Conservation (phyloP, 1,140 invertebrate genomes). For the Tetramorium parvispinum region DNA sequence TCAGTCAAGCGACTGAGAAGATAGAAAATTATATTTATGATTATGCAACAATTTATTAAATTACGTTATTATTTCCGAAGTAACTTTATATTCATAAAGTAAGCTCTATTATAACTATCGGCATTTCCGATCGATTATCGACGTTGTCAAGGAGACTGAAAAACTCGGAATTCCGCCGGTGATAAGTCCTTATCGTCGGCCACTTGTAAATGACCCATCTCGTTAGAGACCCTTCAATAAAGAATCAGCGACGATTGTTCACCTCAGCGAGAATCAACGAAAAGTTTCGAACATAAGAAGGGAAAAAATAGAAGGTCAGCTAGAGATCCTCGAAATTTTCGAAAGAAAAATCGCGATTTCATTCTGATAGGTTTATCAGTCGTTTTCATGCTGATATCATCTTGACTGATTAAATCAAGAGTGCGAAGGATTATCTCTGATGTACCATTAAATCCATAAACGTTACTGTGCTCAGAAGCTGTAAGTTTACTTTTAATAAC, state of each 20-base stretch:
- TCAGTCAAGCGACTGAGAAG: neutral
- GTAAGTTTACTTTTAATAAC: neutral
- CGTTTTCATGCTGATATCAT: neutral
- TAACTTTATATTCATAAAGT: neutral
- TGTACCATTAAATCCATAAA: neutral
- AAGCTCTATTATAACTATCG: neutral
- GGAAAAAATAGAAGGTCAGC: neutral
- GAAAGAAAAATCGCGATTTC: neutral
- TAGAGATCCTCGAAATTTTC: neutral
- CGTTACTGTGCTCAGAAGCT: neutral
- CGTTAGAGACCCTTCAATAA: neutral
- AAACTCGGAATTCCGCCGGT: neutral
- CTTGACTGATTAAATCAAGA: slow-evolving; percentile 1
- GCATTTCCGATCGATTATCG: neutral
- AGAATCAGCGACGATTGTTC: slow-evolving; percentile 27
- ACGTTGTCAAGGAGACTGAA: neutral
- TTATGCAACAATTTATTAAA: neutral
- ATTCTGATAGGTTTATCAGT: slow-evolving; percentile 24
- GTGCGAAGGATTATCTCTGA: neutral
- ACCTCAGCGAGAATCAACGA: neutral
- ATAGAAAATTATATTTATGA: neutral
- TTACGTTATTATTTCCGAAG: neutral
- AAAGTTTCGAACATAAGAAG: neutral
- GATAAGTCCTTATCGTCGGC: slow-evolving; percentile 31
- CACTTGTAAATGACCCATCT: slow-evolving; percentile 36